Evolutionary conservation across 2,113 vertebrate species (phyloP), one percentile per base, ranked within the genome.

Genomic region (Dryoscopus gambensis): DNA sequence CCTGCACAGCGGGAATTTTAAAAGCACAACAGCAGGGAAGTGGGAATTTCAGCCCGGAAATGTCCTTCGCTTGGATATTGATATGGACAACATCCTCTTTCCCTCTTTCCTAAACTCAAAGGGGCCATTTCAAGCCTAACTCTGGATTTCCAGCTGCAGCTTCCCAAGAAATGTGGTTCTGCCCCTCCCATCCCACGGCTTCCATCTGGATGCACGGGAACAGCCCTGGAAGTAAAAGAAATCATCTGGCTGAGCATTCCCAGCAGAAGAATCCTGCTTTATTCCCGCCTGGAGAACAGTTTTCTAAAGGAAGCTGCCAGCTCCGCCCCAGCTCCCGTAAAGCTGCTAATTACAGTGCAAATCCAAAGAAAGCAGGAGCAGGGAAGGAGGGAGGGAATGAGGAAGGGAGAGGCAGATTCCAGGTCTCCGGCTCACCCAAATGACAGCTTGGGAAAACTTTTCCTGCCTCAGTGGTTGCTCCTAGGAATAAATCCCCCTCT

Each of bases 401-500:
- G 35, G 42, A 39, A 81, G 82, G 8, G 22, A 87, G 59, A 95
- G 49, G 65, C 4, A 31, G 77, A 84, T 75, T 95, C 56, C 70
- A 42, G 15, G 46, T 42, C 56, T 63, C 59, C 11, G 31, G 78
- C 59, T 90, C 64, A 84, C 79, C 90, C 84, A 91, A 93, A 84
- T 87, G 77, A 95, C 49, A 79, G 79, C 76, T 88, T 94, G 83
- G 84, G 85, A 95, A 92, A 93, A 91, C 93, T 90, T 84, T 88
- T 73, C 95, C 93, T 74, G 80, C 93, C 96, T 88, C n/a, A 16
- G 82, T 46, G 56, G 64, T 70, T 80, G 49, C 76, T 78, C 95
- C 97, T 95, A 97, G 90, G 97, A 98, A 98, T 97, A 98, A 87
- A 39, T 47, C 10, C 13, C 60, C 3, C 44, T 37, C 87, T 85